Conservation (phyloP, 2,888 invertebrate genomes). For the Glaucopsyche alexis region DNA sequence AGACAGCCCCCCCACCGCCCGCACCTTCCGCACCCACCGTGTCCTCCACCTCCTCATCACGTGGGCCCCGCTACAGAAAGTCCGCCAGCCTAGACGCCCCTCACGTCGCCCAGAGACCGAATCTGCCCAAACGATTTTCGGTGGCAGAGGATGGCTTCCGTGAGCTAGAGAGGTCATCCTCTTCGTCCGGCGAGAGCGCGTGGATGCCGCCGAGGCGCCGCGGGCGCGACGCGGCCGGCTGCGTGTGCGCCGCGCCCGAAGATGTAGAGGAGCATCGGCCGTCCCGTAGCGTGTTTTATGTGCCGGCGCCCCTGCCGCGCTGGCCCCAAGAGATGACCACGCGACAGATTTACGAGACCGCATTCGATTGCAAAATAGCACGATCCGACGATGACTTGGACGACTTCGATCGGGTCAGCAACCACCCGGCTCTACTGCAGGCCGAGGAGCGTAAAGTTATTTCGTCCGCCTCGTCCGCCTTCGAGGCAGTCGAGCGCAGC, state of each 20-base stretch:
- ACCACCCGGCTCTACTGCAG: slow-evolving; percentile 87
- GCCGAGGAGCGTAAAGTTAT: slow-evolving; percentile 71
- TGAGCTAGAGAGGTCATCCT: slow-evolving; percentile 76
- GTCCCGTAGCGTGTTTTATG: slow-evolving; percentile 84
- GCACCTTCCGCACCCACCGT: slow-evolving; percentile 75
- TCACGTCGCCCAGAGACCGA: slow-evolving; percentile 82
- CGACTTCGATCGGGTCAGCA: slow-evolving; percentile 89
- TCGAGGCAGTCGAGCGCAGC: slow-evolving; percentile 72
- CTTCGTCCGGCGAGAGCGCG: slow-evolving; percentile 80
- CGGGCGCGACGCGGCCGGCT: slow-evolving; percentile 83
- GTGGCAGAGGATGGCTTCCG: slow-evolving; percentile 85
- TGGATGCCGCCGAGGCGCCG: slow-evolving; percentile 87
- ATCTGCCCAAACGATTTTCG: slow-evolving; percentile 83
- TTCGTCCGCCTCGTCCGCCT: slow-evolving; percentile 74
- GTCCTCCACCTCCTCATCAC: slow-evolving; percentile 67
- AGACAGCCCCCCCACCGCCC: slow-evolving; percentile 68
- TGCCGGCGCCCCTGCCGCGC: slow-evolving; percentile 84
- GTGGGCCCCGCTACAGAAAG: slow-evolving; percentile 83
- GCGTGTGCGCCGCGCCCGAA: slow-evolving; percentile 86
- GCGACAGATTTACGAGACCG: slow-evolving; percentile 92
- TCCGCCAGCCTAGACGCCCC: slow-evolving; percentile 87
- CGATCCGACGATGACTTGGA: slow-evolving; percentile 90
- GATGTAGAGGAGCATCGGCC: slow-evolving; percentile 84
- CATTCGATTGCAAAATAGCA: slow-evolving; percentile 92
- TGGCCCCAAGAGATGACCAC: slow-evolving; percentile 81